These are phyloP conservation scores for Heliangelus exortis DNA, from an alignment of 2,797 vertebrate genomes.

Conservation along the genomic window DNA sequence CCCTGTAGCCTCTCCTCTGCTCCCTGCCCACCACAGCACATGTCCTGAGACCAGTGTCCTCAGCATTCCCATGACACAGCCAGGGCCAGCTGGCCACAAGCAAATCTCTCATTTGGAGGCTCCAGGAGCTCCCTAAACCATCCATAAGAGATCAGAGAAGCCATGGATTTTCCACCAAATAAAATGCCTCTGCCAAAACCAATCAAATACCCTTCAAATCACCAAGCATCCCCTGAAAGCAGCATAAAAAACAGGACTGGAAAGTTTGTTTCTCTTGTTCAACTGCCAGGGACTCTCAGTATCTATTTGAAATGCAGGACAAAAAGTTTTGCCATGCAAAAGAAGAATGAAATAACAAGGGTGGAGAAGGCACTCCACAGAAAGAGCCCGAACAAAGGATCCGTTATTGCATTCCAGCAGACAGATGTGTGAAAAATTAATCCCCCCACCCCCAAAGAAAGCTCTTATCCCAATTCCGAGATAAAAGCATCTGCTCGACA, in stretches of 20 bases:
- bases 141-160: not conserved
- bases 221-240: not conserved
- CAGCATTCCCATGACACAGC: not conserved
- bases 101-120: not conserved
- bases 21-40: not conserved
- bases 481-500: constrained; percentile 50
- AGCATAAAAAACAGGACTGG: not conserved
- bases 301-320: constrained; percentile 49
- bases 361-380: constrained; percentile 16
- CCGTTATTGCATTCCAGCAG: constrained; percentile 44
- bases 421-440: constrained; percentile 65
- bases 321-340: constrained; percentile 60
- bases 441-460: constrained; percentile 50
- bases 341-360: constrained; percentile 47
- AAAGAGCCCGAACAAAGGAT: constrained; percentile 54
- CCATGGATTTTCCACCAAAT: not conserved
- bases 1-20: not conserved
- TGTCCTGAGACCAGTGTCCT: not conserved
- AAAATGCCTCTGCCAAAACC: constrained; percentile 25
- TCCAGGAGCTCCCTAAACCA: not conserved
- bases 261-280: constrained; percentile 62
- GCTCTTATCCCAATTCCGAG: constrained; percentile 46
- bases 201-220: constrained; percentile 39
- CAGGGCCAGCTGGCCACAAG: not conserved
- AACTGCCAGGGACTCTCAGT: constrained; percentile 56